These are phyloP conservation scores for Hormiphora californensis DNA, from an alignment of 37 sponge, comb jelly and placozoan species.

Conservation along the genomic window DNA sequence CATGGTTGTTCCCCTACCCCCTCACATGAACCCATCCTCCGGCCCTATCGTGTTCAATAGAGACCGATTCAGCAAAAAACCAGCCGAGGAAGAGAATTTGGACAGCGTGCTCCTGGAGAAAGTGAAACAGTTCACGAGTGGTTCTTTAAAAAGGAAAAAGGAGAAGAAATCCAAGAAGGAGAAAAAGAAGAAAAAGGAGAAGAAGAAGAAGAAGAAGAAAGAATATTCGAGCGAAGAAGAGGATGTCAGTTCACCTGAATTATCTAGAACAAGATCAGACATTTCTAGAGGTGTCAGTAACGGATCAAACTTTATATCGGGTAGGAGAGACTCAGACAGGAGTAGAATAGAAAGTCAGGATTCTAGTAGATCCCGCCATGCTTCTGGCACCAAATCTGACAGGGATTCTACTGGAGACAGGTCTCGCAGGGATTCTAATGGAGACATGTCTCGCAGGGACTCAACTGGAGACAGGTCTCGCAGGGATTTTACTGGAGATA, in stretches of 20 bases:
- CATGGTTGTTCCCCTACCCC: conserved; percentile 24
- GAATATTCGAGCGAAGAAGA: too few relatives aligned
- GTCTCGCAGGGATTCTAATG: too few relatives aligned
- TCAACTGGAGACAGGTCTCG: too few relatives aligned
- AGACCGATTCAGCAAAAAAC: neutral
- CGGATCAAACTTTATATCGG: neutral
- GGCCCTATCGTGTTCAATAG: neutral
- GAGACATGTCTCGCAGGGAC: too few relatives aligned
- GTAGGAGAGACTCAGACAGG: too few relatives aligned
- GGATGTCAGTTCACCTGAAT: too few relatives aligned
- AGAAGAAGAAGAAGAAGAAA: conserved; percentile 38
- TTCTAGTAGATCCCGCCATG: neutral
- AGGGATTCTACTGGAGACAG: too few relatives aligned
- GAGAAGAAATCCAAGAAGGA: neutral
- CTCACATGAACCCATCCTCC: neutral
- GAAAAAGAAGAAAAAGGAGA: conserved; percentile 24
- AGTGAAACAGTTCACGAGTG: too few relatives aligned
- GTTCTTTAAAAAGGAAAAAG: too few relatives aligned
- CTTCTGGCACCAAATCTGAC: too few relatives aligned
- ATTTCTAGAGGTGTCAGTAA: neutral
- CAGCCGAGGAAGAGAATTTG: neutral
- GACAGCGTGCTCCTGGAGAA: neutral
- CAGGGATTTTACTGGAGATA: too few relatives aligned
- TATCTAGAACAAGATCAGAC: neutral
- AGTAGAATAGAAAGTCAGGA: neutral